Base-by-base conservation (phyloP, 2,113 vertebrate species). In the Tachuris rubrigastra region DNA sequence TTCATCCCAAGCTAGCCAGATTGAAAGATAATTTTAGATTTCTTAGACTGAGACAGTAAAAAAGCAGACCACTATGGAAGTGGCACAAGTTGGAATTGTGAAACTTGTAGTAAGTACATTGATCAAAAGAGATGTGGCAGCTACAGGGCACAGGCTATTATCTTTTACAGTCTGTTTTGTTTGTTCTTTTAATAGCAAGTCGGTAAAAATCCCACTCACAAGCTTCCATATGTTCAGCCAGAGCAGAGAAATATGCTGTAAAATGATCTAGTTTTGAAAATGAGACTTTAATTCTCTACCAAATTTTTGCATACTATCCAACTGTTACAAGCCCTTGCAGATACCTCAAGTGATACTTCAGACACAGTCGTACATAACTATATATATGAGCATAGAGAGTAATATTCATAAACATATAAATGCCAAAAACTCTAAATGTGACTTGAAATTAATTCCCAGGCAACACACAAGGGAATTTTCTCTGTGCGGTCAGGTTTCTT, bases 171-270 rank as follows among this genome's bases (percentile, higher is more conserved):
- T 50, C 25, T 71, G 46, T 28, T 94, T 92, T 92, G 39, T 87
- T 93, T 91, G 49, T 85, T 92, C 87, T 94, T 96, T 93, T 95
- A 90, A 89, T 89, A 91, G 66, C 55, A 89, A 66, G 14, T 50
- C 50, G 59, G 55, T 95, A 79, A 85, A 96, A 89, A 77, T 60
- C 35, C 39, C 20, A 62, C 28, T 73, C 37, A 53, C 55, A 79
- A 87, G 9, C 31, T 85, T 69, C 74, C 87, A 85, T 94, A 91
- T 76, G 81, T 68, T 95, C 74, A 79, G 22, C 41, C 42, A 87
- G 53, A 83, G 33, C 18, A 80, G 14, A 68, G 24, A 76, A 93
- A 94, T 85, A 68, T 65, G 18, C 24, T 84, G 35, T 52, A 65
- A 7, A 41, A 49, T 81, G 53, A 87, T 72, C 35, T 87, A 4